Conservation (phyloP, 1,140 invertebrate species). For the Brachionus manjavacas region DNA sequence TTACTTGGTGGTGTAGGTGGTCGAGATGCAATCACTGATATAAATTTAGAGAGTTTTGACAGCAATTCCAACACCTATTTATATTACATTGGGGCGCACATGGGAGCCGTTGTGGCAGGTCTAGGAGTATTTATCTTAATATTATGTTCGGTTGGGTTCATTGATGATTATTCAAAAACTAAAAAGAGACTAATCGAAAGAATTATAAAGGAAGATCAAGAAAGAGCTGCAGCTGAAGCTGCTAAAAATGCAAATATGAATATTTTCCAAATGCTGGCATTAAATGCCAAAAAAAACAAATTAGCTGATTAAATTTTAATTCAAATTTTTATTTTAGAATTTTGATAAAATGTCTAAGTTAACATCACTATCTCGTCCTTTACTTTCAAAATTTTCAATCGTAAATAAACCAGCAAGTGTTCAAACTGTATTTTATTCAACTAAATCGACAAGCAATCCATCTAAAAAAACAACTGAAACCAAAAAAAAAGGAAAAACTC, state of each 20-base stretch:
- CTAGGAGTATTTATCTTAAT: neutral
- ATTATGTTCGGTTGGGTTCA: constrained; percentile 25
- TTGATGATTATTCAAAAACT: constrained; percentile 38
- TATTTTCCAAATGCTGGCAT: constrained; percentile 38
- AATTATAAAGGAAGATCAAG: constrained; percentile 38
- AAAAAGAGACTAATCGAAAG: constrained; percentile 34
- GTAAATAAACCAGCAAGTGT: neutral
- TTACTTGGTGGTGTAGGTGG: constrained; percentile 21
- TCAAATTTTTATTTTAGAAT: neutral
- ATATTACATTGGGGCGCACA: constrained; percentile 21
- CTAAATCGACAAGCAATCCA: neutral
- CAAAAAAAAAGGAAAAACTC: neutral
- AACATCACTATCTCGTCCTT: neutral
- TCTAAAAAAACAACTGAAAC: neutral
- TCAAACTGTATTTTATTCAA: neutral
- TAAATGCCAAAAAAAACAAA: constrained; percentile 11
- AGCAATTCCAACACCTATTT: neutral
- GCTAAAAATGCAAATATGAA: constrained; percentile 41
- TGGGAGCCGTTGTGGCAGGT: neutral
- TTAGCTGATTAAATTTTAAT: neutral
- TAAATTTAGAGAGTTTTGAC: neutral
- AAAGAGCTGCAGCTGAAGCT: constrained; percentile 32
- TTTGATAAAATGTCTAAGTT: constrained; percentile 18
- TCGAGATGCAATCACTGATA: neutral
- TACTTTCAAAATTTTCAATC: neutral